Evolutionary conservation across 2,797 vertebrate species (phyloP).

Genomic region (Sus cebifrons): DNA sequence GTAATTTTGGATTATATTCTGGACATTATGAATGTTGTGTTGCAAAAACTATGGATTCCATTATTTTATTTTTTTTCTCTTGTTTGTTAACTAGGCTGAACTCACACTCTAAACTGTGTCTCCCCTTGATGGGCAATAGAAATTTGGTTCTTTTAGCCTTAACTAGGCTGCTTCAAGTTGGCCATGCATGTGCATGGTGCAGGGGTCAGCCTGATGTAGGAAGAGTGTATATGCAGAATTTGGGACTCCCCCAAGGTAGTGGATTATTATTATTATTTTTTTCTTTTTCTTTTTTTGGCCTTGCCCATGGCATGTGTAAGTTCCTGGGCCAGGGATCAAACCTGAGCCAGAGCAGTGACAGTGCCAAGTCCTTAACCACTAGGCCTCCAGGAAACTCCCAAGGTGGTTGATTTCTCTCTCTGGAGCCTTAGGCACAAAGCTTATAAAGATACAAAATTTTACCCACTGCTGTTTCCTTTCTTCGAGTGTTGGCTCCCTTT

Average conservation of each 20-base stretch:
- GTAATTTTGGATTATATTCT: neutral
- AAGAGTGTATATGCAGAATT: neutral
- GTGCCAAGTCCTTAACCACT: too few species aligned
- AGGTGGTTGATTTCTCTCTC: neutral
- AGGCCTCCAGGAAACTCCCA: too few species aligned
- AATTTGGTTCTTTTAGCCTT: neutral
- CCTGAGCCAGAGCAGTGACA: too few species aligned
- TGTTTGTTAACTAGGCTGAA: neutral
- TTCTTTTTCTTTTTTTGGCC: too few species aligned
- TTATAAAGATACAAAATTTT: neutral
- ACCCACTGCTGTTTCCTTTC: neutral
- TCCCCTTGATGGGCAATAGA: neutral
- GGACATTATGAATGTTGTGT: neutral
- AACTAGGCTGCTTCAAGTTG: neutral
- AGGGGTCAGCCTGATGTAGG: neutral
- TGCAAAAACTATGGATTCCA: neutral
- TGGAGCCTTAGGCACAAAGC: neutral
- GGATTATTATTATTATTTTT: neutral
- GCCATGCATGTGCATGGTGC: fast-evolving
- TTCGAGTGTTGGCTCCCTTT: neutral
- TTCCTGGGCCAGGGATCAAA: too few species aligned
- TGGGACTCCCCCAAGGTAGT: neutral
- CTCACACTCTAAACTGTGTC: neutral
- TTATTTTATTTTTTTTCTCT: neutral
- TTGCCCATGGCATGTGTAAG: too few species aligned